Conservation (phyloP, 92 coral and sea anemone species). For the Zoanthus gigantus region DNA sequence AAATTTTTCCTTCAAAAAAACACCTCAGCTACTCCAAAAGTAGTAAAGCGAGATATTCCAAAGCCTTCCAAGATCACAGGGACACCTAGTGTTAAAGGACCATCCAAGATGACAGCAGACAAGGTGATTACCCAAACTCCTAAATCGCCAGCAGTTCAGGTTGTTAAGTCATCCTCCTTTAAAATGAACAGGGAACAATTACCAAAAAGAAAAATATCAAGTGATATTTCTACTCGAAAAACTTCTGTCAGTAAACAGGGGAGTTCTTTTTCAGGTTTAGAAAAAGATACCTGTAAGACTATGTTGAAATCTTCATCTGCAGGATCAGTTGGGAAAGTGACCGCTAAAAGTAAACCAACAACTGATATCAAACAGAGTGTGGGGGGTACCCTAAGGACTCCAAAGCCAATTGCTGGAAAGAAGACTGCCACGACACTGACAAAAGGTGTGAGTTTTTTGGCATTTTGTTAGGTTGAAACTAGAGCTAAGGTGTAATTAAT, state of each 20-base stretch:
- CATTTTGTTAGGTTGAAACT: no score
- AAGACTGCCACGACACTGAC: background rate
- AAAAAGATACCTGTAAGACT: background rate
- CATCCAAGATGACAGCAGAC: background rate
- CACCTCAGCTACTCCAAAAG: constrained; percentile 13
- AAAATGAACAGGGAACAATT: constrained; percentile 18
- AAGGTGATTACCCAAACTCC: background rate
- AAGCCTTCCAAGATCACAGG: constrained; percentile 24
- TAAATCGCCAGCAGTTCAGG: background rate
- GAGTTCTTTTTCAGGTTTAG: constrained; percentile 13
- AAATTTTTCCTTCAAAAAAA: constrained; percentile 15
- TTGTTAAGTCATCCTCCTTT: constrained; percentile 19
- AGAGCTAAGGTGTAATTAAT: no score
- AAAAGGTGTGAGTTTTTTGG: background rate
- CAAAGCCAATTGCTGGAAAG: constrained; percentile 22
- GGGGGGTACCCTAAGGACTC: background rate
- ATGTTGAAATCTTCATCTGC: constrained; percentile 9
- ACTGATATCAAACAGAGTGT: background rate
- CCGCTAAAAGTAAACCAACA: background rate
- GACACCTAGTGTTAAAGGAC: background rate
- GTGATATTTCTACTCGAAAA: background rate
- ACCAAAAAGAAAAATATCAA: constrained; percentile 14
- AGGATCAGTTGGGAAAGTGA: constrained; percentile 29
- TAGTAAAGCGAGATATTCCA: constrained; percentile 16
- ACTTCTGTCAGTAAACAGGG: constrained; percentile 6